Evolutionary conservation across 2,888 invertebrate genomes (phyloP).

Genomic region (Scaptomyza caliginosa): DNA sequence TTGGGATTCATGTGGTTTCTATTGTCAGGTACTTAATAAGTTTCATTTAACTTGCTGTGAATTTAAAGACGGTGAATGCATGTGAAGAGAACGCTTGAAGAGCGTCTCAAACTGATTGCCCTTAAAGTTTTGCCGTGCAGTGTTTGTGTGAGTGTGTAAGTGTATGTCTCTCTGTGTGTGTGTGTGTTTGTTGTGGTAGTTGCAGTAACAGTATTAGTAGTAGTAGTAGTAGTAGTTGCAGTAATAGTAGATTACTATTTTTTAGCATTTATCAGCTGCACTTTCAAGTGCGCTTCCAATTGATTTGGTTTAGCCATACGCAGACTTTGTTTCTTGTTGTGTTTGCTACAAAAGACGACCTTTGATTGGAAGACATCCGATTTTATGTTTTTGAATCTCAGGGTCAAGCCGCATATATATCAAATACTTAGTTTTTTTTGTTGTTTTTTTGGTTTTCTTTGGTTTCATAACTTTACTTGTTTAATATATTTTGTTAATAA

Average conservation of each 20-base stretch:
- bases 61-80: slow-evolving; percentile 7
- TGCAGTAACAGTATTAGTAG: slow-evolving; percentile 6
- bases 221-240: slow-evolving; percentile 23
- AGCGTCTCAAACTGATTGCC: slow-evolving; percentile 21
- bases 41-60: slow-evolving; percentile 33
- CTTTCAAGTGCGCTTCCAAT: slow-evolving; percentile 68
- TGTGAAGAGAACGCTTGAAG: not conserved
- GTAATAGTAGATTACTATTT: slow-evolving; percentile 25
- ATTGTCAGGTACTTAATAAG: slow-evolving; percentile 79
- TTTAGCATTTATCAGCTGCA: slow-evolving; percentile 45
- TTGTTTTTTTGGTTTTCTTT: slow-evolving; percentile 6
- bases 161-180: slow-evolving; percentile 6
- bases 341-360: slow-evolving; percentile 83
- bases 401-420: slow-evolving; percentile 83
- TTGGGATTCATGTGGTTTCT: slow-evolving; percentile 44
- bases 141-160: slow-evolving; percentile 10
- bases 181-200: slow-evolving; percentile 3
- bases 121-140: slow-evolving; percentile 40
- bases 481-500: slow-evolving; percentile 65
- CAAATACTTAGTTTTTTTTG: slow-evolving; percentile 47
- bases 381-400: slow-evolving; percentile 84
- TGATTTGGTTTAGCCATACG: slow-evolving; percentile 70
- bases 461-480: slow-evolving; percentile 47
- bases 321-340: slow-evolving; percentile 80
- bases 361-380: slow-evolving; percentile 85